Evolutionary conservation across 1,140 invertebrate species (phyloP).

Genomic region (Neodiprion lecontei): DNA sequence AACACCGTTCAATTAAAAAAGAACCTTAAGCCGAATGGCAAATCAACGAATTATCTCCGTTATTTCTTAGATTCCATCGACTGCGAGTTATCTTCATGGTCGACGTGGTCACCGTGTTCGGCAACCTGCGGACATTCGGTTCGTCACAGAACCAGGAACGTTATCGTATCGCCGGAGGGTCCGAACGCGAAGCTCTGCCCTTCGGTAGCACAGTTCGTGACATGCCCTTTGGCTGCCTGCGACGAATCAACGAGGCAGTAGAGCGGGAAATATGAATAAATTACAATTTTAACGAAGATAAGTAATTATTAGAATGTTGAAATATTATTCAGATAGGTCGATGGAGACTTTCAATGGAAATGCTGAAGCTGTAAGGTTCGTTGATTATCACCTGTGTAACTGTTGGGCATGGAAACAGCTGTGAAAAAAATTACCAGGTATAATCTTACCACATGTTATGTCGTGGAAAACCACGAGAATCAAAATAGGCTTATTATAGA

Average conservation of each 20-base stretch:
- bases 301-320: not conserved
- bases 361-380: too few relatives aligned
- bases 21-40: not conserved
- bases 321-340: too few relatives aligned
- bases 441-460: too few relatives aligned
- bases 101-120: constrained; percentile 70
- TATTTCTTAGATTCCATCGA: constrained; percentile 46
- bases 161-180: constrained; percentile 47
- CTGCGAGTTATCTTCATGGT: constrained; percentile 70
- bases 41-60: too few relatives aligned
- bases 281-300: not conserved
- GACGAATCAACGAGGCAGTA: not conserved
- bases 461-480: too few relatives aligned
- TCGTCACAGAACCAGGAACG: constrained; percentile 58
- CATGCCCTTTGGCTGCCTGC: constrained; percentile 30
- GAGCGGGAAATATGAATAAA: not conserved
- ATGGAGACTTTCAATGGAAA: too few relatives aligned
- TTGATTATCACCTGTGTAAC: too few relatives aligned
- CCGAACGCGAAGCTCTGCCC: constrained; percentile 42
- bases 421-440: too few relatives aligned
- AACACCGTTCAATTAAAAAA: too few relatives aligned
- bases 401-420: too few relatives aligned
- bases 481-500: too few relatives aligned
- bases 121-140: constrained; percentile 66
- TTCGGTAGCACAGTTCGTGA: constrained; percentile 42